These are phyloP conservation scores for Coboldia fuscipes DNA, from an alignment of 1,140 invertebrate species.

Conservation along the genomic window DNA sequence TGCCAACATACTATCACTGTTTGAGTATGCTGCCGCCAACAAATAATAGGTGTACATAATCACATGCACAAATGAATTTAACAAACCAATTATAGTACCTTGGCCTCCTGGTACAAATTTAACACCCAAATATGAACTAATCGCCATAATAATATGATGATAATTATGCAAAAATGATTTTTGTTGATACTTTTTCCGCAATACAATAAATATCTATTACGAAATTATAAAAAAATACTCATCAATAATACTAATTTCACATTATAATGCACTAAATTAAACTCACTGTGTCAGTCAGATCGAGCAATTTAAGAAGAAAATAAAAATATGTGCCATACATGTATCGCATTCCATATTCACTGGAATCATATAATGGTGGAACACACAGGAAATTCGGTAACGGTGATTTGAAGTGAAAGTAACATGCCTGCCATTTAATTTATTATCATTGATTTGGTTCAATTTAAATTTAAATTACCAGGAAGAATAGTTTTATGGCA, in stretches of 20 bases:
- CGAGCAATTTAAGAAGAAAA: constrained; percentile 32
- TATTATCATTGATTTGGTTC: constrained; percentile 7
- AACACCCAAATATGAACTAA: constrained; percentile 4
- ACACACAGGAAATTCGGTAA: constrained; percentile 26
- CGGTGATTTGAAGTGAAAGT: neutral
- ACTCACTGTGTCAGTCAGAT: constrained; percentile 33
- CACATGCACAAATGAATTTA: constrained; percentile 60
- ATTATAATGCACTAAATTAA: neutral
- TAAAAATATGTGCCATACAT: constrained; percentile 25
- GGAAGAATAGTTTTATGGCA: neutral
- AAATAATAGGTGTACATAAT: constrained; percentile 65
- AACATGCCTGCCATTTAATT: neutral
- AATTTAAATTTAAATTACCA: constrained; percentile 19
- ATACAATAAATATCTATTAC: constrained; percentile 33
- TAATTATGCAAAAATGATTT: constrained; percentile 59
- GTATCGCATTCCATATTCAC: neutral
- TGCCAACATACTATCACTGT: constrained; percentile 45
- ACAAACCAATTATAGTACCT: constrained; percentile 37
- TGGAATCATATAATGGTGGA: constrained; percentile 22
- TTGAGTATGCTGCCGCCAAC: constrained; percentile 35
- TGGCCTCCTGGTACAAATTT: constrained; percentile 35
- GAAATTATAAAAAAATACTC: neutral
- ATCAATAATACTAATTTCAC: neutral
- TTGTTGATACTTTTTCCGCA: constrained; percentile 46
- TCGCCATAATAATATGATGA: constrained; percentile 47